Conservation (phyloP, 2,797 vertebrate genomes). For the Chrysolophus pictus region DNA sequence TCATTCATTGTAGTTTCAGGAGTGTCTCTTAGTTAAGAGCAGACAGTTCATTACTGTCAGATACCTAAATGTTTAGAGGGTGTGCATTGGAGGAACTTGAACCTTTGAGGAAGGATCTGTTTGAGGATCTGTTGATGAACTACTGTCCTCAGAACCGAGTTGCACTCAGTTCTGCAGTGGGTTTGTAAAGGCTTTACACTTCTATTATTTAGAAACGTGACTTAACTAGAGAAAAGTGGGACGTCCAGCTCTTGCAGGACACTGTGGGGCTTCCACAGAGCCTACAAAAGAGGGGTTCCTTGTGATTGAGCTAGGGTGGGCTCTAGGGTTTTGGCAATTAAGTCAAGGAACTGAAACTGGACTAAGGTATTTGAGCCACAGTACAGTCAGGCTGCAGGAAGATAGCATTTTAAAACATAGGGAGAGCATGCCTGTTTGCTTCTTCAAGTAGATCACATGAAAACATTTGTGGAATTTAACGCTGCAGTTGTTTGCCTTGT, state of each 20-base stretch:
- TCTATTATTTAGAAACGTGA: background rate
- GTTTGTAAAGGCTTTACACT: background rate
- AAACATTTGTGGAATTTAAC: constrained; percentile 21
- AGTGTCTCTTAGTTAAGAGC: background rate
- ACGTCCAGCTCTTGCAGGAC: background rate
- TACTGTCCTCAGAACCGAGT: background rate
- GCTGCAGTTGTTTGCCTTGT: background rate
- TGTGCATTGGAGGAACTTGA: background rate
- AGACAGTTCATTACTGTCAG: background rate
- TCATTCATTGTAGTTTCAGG: background rate
- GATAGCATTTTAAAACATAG: background rate
- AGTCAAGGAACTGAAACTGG: no score
- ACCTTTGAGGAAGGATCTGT: background rate
- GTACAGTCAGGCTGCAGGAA: background rate
- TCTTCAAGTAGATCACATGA: background rate
- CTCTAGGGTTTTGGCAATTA: background rate
- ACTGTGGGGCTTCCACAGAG: background rate
- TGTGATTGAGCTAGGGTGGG: background rate
- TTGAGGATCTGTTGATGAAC: background rate
- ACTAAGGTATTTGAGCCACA: background rate
- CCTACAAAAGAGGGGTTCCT: background rate
- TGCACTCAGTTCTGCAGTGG: background rate
- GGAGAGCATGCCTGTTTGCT: background rate
- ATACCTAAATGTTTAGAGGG: background rate
- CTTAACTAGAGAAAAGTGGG: background rate